Evolutionary conservation across 1,140 invertebrate genomes (phyloP), one percentile per base, ranked within the genome.

Genomic region (Neotoxoptera formosana): DNA sequence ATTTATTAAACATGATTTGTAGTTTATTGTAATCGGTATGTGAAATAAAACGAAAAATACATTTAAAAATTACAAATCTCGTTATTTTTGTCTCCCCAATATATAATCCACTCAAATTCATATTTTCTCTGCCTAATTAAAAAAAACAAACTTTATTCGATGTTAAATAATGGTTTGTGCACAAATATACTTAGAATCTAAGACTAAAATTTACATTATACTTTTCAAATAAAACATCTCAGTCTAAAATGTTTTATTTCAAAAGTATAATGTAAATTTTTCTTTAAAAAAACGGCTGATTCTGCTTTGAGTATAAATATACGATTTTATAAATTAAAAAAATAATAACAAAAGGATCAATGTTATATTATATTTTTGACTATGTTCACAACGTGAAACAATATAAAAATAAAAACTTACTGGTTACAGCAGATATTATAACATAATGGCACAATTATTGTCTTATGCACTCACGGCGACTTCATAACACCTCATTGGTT

Each of bases 1-100:
- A 90, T 67, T 81, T 91, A 92, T 92, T 56, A 92, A 92, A 92
- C 41, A 83, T 92, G 67, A 53, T 92, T 83, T 92, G 90, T 92
- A 92, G 90, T 92, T 92, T 81, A 92, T 81, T 83, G 90, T 92
- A 92, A 36, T 36, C 30, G 14, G 48, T 92, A 83, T 76, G n/a
- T 92, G 25, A 92, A 83, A 92, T 34, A 51, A 92, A 83, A 92
- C 51, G 23, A 67, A 47, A 90, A 45, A 21, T 34, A 92, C 23
- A 51, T 51, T 83, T 30, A 20, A 60, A 67, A 45, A 67, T 67
- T 90, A n/a, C 11, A 25, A 84, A 84, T 14, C 2, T 25, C 3
- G 41, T 90, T 60, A 11, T 53, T 36, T 53, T 56, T 89, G 8
- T 56, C 48, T 34, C n/a, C 86, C 6, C 36, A 87, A 25, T 48